Evolutionary conservation across 2,113 vertebrate species (phyloP).

Genomic region (Callochromis pleurospilus): DNA sequence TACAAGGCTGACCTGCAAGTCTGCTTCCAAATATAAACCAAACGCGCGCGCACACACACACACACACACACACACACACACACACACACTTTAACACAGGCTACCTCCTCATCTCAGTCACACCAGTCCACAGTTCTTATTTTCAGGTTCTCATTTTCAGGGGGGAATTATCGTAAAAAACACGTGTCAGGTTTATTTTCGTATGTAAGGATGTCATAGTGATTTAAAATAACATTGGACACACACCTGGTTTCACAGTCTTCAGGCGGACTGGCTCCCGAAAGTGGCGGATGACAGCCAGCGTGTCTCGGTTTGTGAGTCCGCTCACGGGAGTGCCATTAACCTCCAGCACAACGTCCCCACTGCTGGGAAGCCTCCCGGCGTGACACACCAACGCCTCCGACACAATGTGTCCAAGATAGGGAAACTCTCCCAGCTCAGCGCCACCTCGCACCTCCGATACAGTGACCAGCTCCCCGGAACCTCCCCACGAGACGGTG

Average conservation of each 20-base stretch:
- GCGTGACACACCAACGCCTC: constrained; percentile 77
- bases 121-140: background rate
- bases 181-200: background rate
- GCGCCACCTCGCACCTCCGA: constrained; percentile 85
- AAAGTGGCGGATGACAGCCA: constrained; percentile 92
- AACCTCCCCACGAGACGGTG: constrained; percentile 78
- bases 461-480: constrained; percentile 69
- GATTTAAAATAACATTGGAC: background rate
- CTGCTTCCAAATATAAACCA: background rate
- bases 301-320: constrained; percentile 88
- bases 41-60: background rate
- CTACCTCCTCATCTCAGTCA: background rate
- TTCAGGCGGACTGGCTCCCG: constrained; percentile 88
- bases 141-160: background rate
- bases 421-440: constrained; percentile 88
- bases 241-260: constrained; percentile 87
- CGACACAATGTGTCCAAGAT: constrained; percentile 77
- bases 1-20: background rate
- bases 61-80: background rate
- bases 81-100: background rate
- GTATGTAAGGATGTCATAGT: background rate
- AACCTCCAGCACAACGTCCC: constrained; percentile 92
- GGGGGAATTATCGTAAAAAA: background rate
- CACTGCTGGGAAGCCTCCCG: constrained; percentile 77
- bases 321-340: constrained; percentile 95